Conservation (phyloP, 2,113 vertebrate species). For the Nothobranchius furzeri region DNA sequence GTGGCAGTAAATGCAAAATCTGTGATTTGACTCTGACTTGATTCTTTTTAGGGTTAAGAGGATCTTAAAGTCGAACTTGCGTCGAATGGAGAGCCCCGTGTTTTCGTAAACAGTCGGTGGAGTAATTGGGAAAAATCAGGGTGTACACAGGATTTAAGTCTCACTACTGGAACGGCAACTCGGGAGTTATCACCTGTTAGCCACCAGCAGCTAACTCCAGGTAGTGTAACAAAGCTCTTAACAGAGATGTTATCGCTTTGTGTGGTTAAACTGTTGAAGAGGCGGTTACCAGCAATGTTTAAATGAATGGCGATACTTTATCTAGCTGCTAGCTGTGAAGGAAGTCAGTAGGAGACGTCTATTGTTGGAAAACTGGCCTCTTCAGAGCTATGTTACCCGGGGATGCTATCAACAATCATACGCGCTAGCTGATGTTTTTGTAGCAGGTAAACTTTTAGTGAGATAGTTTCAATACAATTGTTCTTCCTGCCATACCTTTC, state of each 20-base stretch:
- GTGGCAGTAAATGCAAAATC: slow-evolving; percentile 40
- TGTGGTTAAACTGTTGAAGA: background rate
- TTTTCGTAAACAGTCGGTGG: background rate
- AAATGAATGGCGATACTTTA: rapidly evolving
- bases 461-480: rapidly evolving
- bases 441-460: slow-evolving; percentile 14
- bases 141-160: slow-evolving; percentile 2
- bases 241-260: background rate
- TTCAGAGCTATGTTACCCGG: slow-evolving; percentile 35
- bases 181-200: slow-evolving; percentile 29
- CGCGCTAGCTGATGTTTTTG: slow-evolving; percentile 43
- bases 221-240: slow-evolving; percentile 24
- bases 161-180: slow-evolving; percentile 34
- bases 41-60: background rate
- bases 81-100: too few relatives aligned
- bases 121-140: background rate
- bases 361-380: slow-evolving; percentile 11
- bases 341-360: background rate
- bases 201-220: slow-evolving; percentile 46
- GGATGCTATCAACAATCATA: slow-evolving; percentile 27
- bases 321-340: background rate
- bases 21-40: slow-evolving; percentile 22
- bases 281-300: background rate
- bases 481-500: slow-evolving; percentile 15
- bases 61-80: background rate